Evolutionary conservation across 1,140 invertebrate genomes (phyloP), one percentile per base, ranked within the genome.

Genomic region (Lasioglossum baleicum): DNA sequence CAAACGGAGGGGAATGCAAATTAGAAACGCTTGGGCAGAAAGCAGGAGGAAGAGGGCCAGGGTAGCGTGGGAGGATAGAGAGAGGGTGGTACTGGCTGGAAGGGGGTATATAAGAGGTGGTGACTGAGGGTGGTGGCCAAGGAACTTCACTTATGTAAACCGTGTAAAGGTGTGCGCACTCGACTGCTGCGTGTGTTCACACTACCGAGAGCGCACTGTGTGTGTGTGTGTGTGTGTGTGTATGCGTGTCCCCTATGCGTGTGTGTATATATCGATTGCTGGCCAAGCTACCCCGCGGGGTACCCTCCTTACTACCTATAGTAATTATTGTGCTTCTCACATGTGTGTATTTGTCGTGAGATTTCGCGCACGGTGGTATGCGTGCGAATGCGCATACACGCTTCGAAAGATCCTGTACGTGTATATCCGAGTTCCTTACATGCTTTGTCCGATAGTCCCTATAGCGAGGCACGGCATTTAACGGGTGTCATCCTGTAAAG

Each of bases 11-110:
- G 91, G 92, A 93, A 93, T 93, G 92, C 91, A 93, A 93, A 93
- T 93, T 93, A 93, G 91, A 93, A 92, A 91, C 91, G 91, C 90
- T 91, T 90, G 91, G 91, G 90, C 89, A 91, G 89, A 90, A 90
- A 88, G 88, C 89, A 84, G 86, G 88, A 84, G 87, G 79, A 81
- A 86, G 83, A 81, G 84, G 67, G 84, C 66, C 63, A 67, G 87
- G 87, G 87, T 82, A 79, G 68, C 76, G 77, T 26, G 82, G 70
- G 35, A 77, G 66, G 70, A 66, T 82, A 80, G 81, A 76, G 69
- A 84, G 69, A 84, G 84, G 77, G 85, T 81, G 76, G 83, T 61
- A 63, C 80, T 69, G 74, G 51, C 56, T 76, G 80, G 79, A 84
- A 77, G 82, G 86, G 89, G 85, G 86, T 87, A 87, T 87, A 87